Evolutionary conservation across 2,888 invertebrate species (phyloP).

Genomic region (Mimachlamys varia): DNA sequence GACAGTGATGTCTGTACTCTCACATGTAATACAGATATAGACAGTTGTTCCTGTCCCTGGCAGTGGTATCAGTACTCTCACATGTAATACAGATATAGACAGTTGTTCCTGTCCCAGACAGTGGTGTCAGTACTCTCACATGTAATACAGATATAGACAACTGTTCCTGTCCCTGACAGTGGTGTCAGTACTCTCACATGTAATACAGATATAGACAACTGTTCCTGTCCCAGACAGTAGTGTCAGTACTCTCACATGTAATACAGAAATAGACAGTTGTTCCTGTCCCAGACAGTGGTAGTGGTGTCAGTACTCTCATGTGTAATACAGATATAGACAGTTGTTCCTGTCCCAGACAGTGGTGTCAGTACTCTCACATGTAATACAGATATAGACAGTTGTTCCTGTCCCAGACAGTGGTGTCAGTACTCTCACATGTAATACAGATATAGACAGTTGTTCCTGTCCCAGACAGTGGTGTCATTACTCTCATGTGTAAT

Average conservation of each 20-base stretch:
- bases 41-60: too few relatives aligned
- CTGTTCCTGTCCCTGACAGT: not conserved
- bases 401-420: too few relatives aligned
- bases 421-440: too few relatives aligned
- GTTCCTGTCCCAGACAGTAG: not conserved
- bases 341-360: not conserved
- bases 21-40: too few relatives aligned
- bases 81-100: too few relatives aligned
- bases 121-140: not conserved
- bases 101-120: not conserved
- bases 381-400: too few relatives aligned
- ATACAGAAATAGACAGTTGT: not conserved
- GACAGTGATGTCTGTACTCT: too few relatives aligned
- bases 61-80: too few relatives aligned
- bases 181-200: not conserved
- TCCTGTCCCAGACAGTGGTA: not conserved
- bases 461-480: not conserved
- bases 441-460: not conserved
- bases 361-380: not conserved
- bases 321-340: not conserved
- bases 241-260: not conserved
- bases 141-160: not conserved
- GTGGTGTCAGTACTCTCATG: not conserved
- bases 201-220: not conserved
- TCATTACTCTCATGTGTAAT: not conserved